Base-by-base conservation (phyloP, 1,140 invertebrate genomes). In the Philotrypesis tridentata region DNA sequence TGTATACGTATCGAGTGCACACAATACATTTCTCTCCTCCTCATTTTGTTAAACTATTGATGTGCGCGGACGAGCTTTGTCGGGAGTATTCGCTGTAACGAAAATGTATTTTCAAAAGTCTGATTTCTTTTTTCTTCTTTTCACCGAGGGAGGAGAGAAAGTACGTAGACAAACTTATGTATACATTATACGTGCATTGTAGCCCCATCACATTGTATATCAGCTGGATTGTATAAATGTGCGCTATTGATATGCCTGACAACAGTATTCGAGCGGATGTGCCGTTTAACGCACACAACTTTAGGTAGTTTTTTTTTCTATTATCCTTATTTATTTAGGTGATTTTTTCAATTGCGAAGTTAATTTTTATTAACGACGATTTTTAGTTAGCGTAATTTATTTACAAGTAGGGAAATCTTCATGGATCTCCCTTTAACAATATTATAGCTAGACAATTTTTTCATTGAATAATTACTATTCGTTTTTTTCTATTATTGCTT, bases 401-500 rank as follows among this genome's bases (percentile, higher is more conserved):
- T 73, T 72, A 31, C 70, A 63, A 9, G 29, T 40, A 43, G 40
- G 14, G 48, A 55, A 5, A 21, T 2, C 21, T n/a, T 17, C n/a
- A n/a, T n/a, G 1, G 48, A 21, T 55, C 17, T n/a, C 48, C 17
- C 48, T 55, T 17, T n/a, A n/a, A n/a, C n/a, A 48, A 55, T 55
- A 21, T 55, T 55, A 70, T 84, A 81, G 79, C 25, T 83, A 78
- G 76, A 14, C 33, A 72, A 82, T 83, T 65, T 68, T 83, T 65
- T 68, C 76, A 43, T 12, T 83, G 60, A 73, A 37, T 80, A 23
- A 75, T 48, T 61, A 48, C n/a, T n/a, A n/a, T n/a, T 75, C 61
- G 27, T 60, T 60, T 48, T 72, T 71, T 80, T 33, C 7, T 71
- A 67, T 7, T 29, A 72, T 23, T 27, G 48, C 37, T n/a, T n/a